Evolutionary conservation across 2,888 invertebrate species (phyloP).

Genomic region (Xiphydria camelus): DNA sequence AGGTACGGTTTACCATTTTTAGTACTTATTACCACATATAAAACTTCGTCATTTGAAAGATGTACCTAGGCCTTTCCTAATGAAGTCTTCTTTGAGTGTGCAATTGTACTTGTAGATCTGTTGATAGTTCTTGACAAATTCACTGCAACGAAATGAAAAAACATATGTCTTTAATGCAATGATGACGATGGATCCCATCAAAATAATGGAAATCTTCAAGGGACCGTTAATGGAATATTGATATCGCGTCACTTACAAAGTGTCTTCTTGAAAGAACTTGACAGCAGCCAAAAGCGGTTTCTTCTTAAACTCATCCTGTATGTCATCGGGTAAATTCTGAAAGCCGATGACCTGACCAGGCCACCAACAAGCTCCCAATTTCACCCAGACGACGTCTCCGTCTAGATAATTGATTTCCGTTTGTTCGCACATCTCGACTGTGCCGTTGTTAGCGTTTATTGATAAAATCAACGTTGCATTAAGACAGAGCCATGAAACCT

Average conservation of each 20-base stretch:
- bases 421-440: conserved; percentile 69
- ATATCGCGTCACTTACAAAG: conserved; percentile 68
- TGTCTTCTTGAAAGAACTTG: conserved; percentile 82
- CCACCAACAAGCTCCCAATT: conserved; percentile 82
- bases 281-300: conserved; percentile 80
- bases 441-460: conserved; percentile 19
- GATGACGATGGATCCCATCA: too few relatives aligned
- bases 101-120: conserved; percentile 79
- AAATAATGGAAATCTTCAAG: conserved; percentile 7
- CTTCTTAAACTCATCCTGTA: conserved; percentile 65
- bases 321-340: conserved; percentile 69
- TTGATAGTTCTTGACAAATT: conserved; percentile 74
- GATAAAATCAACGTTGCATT: neutral
- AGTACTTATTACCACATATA: neutral
- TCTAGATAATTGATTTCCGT: conserved; percentile 69
- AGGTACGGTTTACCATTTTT: conserved; percentile 1
- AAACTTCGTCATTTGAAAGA: conserved; percentile 26
- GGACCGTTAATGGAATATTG: conserved; percentile 2
- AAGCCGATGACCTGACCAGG: conserved; percentile 76
- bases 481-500: too few relatives aligned
- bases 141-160: conserved; percentile 65
- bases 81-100: conserved; percentile 77
- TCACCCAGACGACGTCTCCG: conserved; percentile 85
- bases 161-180: conserved; percentile 21
- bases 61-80: conserved; percentile 81